phyloP scores from a whole-genome alignment of 1,140 invertebrate species.

The Cydia splendana region DNA sequence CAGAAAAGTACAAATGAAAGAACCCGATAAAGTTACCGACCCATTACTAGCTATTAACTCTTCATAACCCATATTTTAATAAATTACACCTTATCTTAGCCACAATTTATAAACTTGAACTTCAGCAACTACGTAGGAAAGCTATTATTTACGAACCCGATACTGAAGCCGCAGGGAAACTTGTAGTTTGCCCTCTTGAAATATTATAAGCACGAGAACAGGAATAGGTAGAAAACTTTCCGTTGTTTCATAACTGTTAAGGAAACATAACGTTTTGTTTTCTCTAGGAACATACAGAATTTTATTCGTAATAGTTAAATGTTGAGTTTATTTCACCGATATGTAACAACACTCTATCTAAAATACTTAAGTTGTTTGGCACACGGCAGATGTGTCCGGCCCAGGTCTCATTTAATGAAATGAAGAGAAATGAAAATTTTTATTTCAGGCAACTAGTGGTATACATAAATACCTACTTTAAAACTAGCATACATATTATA shows the following conservation, averaged over 20 bases:
- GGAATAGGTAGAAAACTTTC: background rate
- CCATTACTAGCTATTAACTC: too few relatives aligned
- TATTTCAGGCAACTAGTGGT: too few relatives aligned
- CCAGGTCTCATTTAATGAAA: too few relatives aligned
- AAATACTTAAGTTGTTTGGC: too few relatives aligned
- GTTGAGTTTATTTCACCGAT: background rate
- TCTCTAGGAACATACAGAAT: background rate
- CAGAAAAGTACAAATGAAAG: too few relatives aligned
- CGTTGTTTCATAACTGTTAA: background rate
- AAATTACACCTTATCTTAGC: background rate
- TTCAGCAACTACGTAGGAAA: background rate
- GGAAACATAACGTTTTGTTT: background rate
- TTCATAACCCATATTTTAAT: background rate
- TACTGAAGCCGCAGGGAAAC: conserved; percentile 20
- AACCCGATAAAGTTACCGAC: too few relatives aligned
- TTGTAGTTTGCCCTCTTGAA: background rate
- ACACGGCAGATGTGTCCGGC: too few relatives aligned
- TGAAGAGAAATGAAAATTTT: too few relatives aligned
- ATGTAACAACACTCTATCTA: too few relatives aligned
- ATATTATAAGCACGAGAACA: conserved; percentile 9
- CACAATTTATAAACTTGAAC: background rate
- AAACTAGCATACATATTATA: too few relatives aligned
- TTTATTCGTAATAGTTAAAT: background rate
- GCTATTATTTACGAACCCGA: conserved; percentile 7
- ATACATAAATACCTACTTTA: too few relatives aligned